These are phyloP conservation scores for Neotoxoptera formosana DNA, from an alignment of 1,140 invertebrate species.

Conservation along the genomic window DNA sequence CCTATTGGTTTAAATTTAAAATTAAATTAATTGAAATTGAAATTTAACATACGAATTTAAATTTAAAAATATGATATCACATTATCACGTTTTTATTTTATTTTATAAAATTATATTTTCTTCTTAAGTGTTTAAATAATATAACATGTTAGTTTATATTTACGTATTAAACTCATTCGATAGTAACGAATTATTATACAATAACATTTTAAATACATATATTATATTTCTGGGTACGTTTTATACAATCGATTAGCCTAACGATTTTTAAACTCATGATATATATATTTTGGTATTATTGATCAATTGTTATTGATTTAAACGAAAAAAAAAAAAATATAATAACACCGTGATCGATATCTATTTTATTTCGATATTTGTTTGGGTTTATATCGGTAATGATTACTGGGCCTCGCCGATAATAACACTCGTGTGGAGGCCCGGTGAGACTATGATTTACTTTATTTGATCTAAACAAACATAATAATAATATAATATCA, in stretches of 20 bases:
- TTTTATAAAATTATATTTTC: neutral
- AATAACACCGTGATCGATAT: neutral
- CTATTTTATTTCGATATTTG: too few relatives aligned
- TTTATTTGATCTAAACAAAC: neutral
- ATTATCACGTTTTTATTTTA: too few relatives aligned
- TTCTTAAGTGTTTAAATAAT: neutral
- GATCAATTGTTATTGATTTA: neutral
- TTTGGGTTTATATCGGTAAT: too few relatives aligned
- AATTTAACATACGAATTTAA: too few relatives aligned
- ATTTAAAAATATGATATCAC: too few relatives aligned
- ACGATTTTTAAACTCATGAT: too few relatives aligned
- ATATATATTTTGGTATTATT: too few relatives aligned
- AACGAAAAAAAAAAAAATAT: neutral
- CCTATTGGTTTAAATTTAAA: too few relatives aligned
- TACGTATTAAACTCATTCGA: neutral
- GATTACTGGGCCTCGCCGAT: too few relatives aligned
- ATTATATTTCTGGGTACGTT: neutral
- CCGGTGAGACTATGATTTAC: neutral
- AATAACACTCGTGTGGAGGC: too few relatives aligned
- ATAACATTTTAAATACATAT: neutral
- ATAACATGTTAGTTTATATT: neutral
- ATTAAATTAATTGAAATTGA: too few relatives aligned
- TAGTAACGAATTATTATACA: neutral
- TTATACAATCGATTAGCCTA: too few relatives aligned
- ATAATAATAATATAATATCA: neutral